Percentiles rank a stretch among this genome's conserved stretches.
These are phyloP conservation scores for Lasius fuliginosus DNA, from an alignment of 2,888 invertebrate species.

Conservation along the genomic window DNA sequence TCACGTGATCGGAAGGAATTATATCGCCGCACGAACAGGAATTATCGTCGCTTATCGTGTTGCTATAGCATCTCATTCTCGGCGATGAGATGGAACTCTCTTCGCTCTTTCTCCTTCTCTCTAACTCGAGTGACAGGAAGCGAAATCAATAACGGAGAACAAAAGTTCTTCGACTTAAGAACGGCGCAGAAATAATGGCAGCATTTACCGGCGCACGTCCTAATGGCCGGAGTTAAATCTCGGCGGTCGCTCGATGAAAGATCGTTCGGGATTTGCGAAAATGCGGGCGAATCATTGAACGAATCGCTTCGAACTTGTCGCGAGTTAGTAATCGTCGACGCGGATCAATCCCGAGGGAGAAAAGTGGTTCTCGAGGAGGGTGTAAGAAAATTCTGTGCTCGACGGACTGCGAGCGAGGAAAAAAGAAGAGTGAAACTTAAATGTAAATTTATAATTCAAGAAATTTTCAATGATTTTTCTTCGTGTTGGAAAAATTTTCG, in stretches of 20 bases:
- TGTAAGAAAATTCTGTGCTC: neutral
- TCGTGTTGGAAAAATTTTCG: neutral
- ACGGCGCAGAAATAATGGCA: constrained; percentile 56
- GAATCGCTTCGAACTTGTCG: constrained; percentile 62
- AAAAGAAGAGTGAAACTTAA: neutral
- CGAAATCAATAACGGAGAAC: constrained; percentile 36
- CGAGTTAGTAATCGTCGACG: constrained; percentile 62
- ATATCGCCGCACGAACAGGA: constrained; percentile 31
- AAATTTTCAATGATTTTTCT: neutral
- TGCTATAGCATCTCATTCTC: constrained; percentile 18
- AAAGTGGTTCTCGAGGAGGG: constrained; percentile 13
- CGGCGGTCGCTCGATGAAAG: constrained; percentile 52
- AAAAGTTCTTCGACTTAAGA: constrained; percentile 26
- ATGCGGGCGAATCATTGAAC: constrained; percentile 75
- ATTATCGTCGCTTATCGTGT: constrained; percentile 31
- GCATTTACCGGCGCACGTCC: constrained; percentile 65
- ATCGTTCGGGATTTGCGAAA: constrained; percentile 65
- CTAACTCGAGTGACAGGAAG: constrained; percentile 8
- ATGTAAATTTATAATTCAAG: neutral
- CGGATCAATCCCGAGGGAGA: constrained; percentile 48
- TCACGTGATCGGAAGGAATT: constrained; percentile 42
- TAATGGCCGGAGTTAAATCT: constrained; percentile 73
- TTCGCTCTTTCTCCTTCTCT: constrained; percentile 2
- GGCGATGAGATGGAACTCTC: constrained; percentile 2
- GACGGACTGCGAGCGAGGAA: neutral